Percentiles rank a stretch among this genome's conserved stretches.
Evolutionary conservation across 2,888 invertebrate genomes (phyloP).

Genomic region (Meliscaeva auricollis): DNA sequence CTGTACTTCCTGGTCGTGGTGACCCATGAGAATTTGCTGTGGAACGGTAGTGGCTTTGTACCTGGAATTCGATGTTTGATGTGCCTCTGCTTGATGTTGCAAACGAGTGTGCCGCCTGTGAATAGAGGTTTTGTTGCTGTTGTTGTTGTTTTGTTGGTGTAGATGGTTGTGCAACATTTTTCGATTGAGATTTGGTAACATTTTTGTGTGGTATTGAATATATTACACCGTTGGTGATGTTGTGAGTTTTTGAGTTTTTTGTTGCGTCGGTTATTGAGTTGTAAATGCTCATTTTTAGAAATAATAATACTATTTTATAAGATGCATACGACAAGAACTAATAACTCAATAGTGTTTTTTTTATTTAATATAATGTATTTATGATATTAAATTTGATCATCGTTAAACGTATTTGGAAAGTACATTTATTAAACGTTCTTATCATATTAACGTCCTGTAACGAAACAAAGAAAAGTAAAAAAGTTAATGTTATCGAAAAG

Average conservation of each 20-base stretch:
- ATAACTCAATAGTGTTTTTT: too few species aligned
- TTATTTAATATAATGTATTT: too few species aligned
- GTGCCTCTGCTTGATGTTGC: not conserved
- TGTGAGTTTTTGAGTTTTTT: not conserved
- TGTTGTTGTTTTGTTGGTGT: not conserved
- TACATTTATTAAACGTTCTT: too few species aligned
- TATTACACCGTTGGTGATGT: not conserved
- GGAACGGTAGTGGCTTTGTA: constrained; percentile 2
- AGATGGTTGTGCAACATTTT: not conserved
- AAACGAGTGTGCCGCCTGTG: not conserved
- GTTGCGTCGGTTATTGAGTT: not conserved
- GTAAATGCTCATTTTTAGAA: not conserved
- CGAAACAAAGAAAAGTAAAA: too few species aligned
- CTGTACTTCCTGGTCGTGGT: too few species aligned
- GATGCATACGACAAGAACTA: not conserved
- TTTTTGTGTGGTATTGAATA: constrained; percentile 10
- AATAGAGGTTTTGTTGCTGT: too few species aligned
- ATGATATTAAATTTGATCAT: too few species aligned
- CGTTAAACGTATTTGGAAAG: too few species aligned
- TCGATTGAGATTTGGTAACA: not conserved
- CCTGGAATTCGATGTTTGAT: not conserved
- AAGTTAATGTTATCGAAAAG: too few species aligned
- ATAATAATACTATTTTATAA: not conserved
- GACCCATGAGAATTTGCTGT: constrained; percentile 90
- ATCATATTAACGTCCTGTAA: too few species aligned